Evolutionary conservation across 2,113 vertebrate species (phyloP), one percentile per base, ranked within the genome.

Genomic region (Galbula dea): DNA sequence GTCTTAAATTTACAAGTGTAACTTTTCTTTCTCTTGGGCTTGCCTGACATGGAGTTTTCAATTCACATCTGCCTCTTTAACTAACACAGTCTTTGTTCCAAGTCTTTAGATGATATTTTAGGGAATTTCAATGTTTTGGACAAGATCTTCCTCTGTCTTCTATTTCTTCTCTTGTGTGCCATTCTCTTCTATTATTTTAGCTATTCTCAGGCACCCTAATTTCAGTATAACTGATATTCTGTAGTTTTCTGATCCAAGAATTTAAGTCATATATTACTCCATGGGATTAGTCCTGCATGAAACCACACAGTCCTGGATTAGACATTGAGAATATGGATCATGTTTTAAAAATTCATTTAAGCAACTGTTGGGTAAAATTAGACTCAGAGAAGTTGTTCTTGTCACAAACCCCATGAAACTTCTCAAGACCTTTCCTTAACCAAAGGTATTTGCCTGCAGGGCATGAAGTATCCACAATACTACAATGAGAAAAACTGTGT

Each of bases 281-380:
- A 89, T 21, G 84, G 91, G 87, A 93, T 94, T 94, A 94, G 59
- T 84, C 43, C 74, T 93, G 80, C 63, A 29, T 89, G 94, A 92
- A 95, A 95, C 95, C 69, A 2, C 91, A 91, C 36, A 39, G 78
- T 89, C 43, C 86, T 94, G 92, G 95, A 95, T 93, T 91, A 92
- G 78, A 91, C 86, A 87, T 95, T 93, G 95, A 80, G 78, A 95
- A 89, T 93, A 95, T 87, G 55, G 93, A 94, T 95, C 94, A 91
- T 94, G 75, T 96, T 95, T 87, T 92, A 96, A 95, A 96, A 96
- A 96, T 93, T 92, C 88, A 93, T 96, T 94, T 95, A 68, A 93
- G 80, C 74, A 96, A 92, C 90, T 93, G 9, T 92, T 73, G 90
- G 66, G 49, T 90, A 96, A 96, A 96, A 94, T 95, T 94, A 94